phyloP scores from a whole-genome alignment of 2,797 vertebrate species.

The Hemibagrus guttatus region DNA sequence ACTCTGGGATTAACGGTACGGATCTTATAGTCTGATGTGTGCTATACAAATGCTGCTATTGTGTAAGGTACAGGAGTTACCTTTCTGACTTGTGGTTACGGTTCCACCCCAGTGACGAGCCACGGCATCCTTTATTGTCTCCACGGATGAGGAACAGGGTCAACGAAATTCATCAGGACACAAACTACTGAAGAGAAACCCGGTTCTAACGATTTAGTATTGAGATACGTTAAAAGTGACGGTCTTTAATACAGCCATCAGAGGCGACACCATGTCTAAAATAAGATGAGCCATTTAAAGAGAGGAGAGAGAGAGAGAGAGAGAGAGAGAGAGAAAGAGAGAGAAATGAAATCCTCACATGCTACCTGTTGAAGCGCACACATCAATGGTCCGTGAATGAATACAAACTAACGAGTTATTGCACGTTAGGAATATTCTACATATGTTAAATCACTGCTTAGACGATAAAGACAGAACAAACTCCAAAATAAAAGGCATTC shows the following conservation, averaged over 20 bases:
- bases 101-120: not conserved
- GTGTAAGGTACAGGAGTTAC: not conserved
- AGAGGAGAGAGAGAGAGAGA: not conserved
- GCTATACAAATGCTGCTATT: not conserved
- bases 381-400: constrained; percentile 17
- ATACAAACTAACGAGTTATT: not conserved
- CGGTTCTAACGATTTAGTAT: constrained; percentile 9
- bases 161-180: not conserved
- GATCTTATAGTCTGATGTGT: not conserved
- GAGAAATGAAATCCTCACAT: not conserved
- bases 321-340: too few relatives aligned
- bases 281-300: too few relatives aligned
- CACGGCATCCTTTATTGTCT: not conserved
- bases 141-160: not conserved
- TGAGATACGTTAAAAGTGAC: not conserved
- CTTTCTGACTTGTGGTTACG: not conserved
- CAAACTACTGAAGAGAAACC: not conserved
- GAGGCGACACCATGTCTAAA: constrained; percentile 5
- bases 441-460: not conserved
- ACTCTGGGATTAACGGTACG: not conserved
- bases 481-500: not conserved
- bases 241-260: constrained; percentile 15
- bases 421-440: not conserved
- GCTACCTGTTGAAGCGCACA: not conserved
- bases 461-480: not conserved